Conservation (phyloP, 2,113 vertebrate genomes). For the Poeciliopsis prolifica region DNA sequence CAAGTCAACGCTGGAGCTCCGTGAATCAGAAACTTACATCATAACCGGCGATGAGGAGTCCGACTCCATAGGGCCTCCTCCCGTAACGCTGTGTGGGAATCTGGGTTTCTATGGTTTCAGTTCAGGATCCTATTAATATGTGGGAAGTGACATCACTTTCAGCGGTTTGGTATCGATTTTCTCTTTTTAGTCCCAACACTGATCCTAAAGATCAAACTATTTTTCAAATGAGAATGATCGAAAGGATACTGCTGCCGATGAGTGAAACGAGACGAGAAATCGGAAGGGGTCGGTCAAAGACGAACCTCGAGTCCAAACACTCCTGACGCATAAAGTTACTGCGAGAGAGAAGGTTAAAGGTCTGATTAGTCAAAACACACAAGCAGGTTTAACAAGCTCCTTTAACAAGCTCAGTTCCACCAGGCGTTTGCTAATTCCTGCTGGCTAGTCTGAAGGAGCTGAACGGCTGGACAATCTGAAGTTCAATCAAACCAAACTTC, state of each 20-base stretch:
- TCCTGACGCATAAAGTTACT: conserved; percentile 99
- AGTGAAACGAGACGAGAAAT: conserved; percentile 93
- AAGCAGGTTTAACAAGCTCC: neutral
- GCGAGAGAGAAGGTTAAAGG: neutral
- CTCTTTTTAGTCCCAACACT: neutral
- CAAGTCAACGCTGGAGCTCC: too few relatives aligned
- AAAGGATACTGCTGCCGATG: conserved; percentile 99
- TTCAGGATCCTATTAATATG: conserved; percentile 37
- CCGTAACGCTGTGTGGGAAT: conserved; percentile 97
- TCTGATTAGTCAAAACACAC: neutral
- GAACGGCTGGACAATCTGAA: too few relatives aligned
- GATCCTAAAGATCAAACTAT: neutral
- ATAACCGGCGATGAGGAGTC: conserved; percentile 95
- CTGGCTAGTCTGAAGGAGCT: too few relatives aligned
- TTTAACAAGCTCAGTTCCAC: too few relatives aligned
- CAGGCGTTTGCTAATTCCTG: too few relatives aligned
- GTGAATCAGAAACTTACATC: conserved; percentile 84
- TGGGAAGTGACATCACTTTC: neutral
- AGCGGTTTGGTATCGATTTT: neutral
- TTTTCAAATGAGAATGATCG: neutral
- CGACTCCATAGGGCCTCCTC: conserved; percentile 94
- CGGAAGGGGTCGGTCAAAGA: conserved; percentile 96
- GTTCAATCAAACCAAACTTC: too few relatives aligned
- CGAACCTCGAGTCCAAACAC: conserved; percentile 97
- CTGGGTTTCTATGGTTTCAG: conserved; percentile 87